These are phyloP conservation scores for Serinus canaria DNA, from an alignment of 2,113 vertebrate species.

Conservation along the genomic window DNA sequence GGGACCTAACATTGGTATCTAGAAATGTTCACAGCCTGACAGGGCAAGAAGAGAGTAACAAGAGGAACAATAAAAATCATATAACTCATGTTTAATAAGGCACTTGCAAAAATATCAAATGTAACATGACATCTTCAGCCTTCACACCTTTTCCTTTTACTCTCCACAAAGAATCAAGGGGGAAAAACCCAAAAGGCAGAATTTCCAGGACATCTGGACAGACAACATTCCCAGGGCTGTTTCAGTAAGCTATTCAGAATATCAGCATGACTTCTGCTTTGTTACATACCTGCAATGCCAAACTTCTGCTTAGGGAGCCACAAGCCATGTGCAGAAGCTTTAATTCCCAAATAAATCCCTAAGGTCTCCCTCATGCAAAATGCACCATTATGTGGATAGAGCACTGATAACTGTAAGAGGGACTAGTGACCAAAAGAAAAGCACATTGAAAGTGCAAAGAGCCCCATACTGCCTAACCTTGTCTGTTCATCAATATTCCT, in stretches of 20 bases:
- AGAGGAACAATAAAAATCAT: not conserved
- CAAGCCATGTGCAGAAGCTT: not conserved
- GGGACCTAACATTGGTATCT: not conserved
- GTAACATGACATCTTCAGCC: not conserved
- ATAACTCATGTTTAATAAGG: not conserved
- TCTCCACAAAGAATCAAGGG: not conserved
- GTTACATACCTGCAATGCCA: not conserved
- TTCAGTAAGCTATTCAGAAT: not conserved
- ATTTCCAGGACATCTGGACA: not conserved
- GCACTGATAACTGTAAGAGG: not conserved
- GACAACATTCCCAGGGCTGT: not conserved
- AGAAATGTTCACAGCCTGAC: not conserved
- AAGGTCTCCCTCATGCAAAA: not conserved
- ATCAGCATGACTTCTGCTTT: not conserved
- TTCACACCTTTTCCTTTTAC: not conserved
- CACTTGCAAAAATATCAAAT: not conserved
- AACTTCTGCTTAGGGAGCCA: not conserved
- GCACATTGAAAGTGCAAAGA: not conserved
- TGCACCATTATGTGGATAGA: not conserved
- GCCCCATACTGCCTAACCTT: not conserved
- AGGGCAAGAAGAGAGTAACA: not conserved
- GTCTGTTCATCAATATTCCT: not conserved
- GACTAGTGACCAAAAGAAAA: not conserved
- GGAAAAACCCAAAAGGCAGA: not conserved
- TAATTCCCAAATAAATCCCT: not conserved